Base-by-base conservation (phyloP, 2,113 vertebrate genomes). In the Gopherus flavomarginatus region DNA sequence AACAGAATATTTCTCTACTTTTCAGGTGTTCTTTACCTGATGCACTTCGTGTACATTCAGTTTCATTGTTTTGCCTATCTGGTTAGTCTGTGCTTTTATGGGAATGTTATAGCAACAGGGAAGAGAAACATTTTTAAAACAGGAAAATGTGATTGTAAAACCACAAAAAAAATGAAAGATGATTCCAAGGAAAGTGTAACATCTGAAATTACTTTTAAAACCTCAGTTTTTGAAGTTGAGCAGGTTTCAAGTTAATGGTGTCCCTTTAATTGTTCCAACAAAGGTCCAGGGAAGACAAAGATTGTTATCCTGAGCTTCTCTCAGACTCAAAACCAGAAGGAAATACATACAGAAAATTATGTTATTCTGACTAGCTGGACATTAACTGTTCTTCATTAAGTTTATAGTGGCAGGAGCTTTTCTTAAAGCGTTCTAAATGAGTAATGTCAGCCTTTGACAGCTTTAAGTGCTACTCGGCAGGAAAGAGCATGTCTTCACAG, bases 381-480 rank as follows among this genome's bases (percentile, higher is more conserved):
- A 88, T 90, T 83, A 90, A 95, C 80, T 5, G 1, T 82, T 92
- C 81, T 92, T 86, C 81, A 89, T 88, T 14, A 19, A 29, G 4
- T 6, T 87, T 89, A 59, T 31, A 77, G 90, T 85, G 82, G 89
- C 85, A 90, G 90, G 53, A 93, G 81, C 53, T 77, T 47, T 75
- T 94, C 87, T 80, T 22, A 79, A 89, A 77, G 81, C 49, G 56
- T 89, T 83, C 90, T 42, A 94, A 96, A 82, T 78, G 93, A 96
- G 57, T 35, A 92, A n/a, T 16, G n/a, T 80, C 82, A 92, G 93
- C 38, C 86, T 91, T 65, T 42, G 57, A 88, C 38, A 92, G 83
- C 83, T 52, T 26, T 69, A 83, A 88, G 81, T 69, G 69, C 57
- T 92, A 78, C 83, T 95, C 93, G 85, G 94, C 79, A 96, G 86